Conservation (phyloP, 2,797 vertebrate species). For the Lerista edwardsae region DNA sequence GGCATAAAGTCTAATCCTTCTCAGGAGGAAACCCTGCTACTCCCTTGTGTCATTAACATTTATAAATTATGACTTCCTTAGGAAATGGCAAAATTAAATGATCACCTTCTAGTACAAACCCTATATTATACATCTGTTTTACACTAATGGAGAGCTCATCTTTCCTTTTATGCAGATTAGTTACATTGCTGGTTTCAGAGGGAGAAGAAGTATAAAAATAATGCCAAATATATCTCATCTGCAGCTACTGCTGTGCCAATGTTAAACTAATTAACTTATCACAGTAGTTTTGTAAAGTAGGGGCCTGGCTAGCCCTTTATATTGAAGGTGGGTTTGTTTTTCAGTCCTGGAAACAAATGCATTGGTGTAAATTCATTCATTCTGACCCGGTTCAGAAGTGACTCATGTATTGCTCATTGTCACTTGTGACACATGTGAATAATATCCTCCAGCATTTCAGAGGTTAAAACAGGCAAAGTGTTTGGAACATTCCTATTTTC, state of each 20-base stretch:
- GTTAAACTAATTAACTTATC: conserved; percentile 25
- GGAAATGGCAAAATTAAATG: conserved; percentile 65
- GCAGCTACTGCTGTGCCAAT: neutral
- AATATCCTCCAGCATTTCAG: neutral
- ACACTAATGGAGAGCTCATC: conserved; percentile 50
- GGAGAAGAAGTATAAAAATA: conserved; percentile 46
- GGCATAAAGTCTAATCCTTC: conserved; percentile 59
- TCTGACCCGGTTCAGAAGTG: neutral
- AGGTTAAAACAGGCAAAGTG: neutral
- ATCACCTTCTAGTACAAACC: conserved; percentile 57
- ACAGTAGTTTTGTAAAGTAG: conserved; percentile 12
- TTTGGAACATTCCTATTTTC: neutral
- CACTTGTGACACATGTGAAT: neutral
- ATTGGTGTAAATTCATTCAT: neutral
- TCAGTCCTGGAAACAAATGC: neutral
- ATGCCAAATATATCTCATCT: conserved; percentile 37
- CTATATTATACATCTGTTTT: conserved; percentile 65
- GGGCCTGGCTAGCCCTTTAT: neutral
- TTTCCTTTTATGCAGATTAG: conserved; percentile 51
- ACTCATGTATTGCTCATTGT: too few relatives aligned
- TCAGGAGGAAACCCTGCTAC: conserved; percentile 57
- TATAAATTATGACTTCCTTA: conserved; percentile 71
- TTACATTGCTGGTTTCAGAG: conserved; percentile 37
- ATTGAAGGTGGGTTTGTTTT: neutral
- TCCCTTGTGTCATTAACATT: conserved; percentile 66